Conservation (phyloP, 2,797 vertebrate genomes). For the Ciconia nigra region DNA sequence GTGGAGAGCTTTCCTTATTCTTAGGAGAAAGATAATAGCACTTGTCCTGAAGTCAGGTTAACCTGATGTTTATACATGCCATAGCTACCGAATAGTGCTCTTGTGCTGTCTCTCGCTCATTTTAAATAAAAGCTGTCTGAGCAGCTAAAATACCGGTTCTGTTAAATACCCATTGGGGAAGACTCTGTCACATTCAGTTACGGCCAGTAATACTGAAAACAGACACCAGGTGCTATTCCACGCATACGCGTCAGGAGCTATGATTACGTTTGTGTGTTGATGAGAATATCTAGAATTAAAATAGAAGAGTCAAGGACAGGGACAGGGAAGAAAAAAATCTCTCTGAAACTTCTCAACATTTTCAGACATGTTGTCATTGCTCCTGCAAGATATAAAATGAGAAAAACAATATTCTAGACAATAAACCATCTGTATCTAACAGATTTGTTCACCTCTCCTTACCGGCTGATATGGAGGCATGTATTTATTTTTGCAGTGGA, state of each 20-base stretch:
- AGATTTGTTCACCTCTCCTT: not conserved
- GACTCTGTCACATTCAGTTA: not conserved
- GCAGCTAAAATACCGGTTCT: not conserved
- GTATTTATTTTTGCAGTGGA: slow-evolving; percentile 35
- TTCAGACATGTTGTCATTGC: not conserved
- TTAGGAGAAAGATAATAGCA: not conserved
- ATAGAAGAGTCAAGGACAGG: not conserved
- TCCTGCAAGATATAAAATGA: not conserved
- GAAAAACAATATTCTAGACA: slow-evolving; percentile 7
- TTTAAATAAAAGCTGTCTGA: not conserved
- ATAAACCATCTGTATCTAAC: not conserved
- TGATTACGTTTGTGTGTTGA: not conserved
- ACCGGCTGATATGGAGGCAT: not conserved
- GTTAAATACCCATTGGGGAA: not conserved
- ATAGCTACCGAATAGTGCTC: not conserved
- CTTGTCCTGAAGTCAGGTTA: not conserved
- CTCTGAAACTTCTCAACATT: accelerated
- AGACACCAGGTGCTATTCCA: not conserved
- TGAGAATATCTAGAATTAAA: not conserved
- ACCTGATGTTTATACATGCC: not conserved
- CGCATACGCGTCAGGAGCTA: accelerated
- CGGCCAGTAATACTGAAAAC: not conserved
- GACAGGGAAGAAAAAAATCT: not conserved
- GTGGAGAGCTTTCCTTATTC: not conserved
- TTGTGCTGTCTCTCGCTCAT: accelerated